Evolutionary conservation across 2,888 invertebrate species (phyloP).

Genomic region (Eurytoma adleriae): DNA sequence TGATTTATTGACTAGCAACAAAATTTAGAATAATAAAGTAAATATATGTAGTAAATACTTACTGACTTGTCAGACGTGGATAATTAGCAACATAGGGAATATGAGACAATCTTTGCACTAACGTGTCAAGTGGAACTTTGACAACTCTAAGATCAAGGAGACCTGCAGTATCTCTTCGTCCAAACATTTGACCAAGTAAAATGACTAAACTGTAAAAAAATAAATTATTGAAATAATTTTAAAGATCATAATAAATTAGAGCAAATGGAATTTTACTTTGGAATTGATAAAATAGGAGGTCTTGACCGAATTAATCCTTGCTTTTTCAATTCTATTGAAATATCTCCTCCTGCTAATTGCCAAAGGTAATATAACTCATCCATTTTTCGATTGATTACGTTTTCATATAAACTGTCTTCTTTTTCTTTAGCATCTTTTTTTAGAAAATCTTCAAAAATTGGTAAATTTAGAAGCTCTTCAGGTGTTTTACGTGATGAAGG

Average conservation of each 20-base stretch:
- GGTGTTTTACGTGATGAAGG: constrained; percentile 82
- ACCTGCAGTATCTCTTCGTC: constrained; percentile 85
- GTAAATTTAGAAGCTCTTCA: constrained; percentile 78
- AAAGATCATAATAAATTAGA: constrained; percentile 40
- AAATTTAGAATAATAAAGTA: neutral
- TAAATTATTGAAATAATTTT: neutral
- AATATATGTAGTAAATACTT: constrained; percentile 61
- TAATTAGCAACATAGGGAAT: constrained; percentile 88
- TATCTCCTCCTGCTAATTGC: constrained; percentile 97
- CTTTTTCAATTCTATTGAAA: constrained; percentile 91
- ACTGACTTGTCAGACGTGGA: constrained; percentile 78
- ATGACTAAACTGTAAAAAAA: constrained; percentile 84
- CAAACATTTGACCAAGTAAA: constrained; percentile 89
- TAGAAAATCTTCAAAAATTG: constrained; percentile 77
- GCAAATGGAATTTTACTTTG: constrained; percentile 78
- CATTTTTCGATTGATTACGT: constrained; percentile 78
- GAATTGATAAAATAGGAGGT: constrained; percentile 88
- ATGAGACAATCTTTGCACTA: constrained; percentile 86
- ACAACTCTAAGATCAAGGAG: constrained; percentile 85
- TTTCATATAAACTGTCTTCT: constrained; percentile 74
- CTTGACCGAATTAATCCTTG: constrained; percentile 93
- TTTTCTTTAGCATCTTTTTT: constrained; percentile 64
- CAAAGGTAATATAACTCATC: constrained; percentile 95
- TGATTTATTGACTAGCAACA: neutral
- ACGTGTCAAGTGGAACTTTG: constrained; percentile 82